Evolutionary conservation across 2,113 vertebrate genomes (phyloP).

Genomic region (Okapia johnstoni): DNA sequence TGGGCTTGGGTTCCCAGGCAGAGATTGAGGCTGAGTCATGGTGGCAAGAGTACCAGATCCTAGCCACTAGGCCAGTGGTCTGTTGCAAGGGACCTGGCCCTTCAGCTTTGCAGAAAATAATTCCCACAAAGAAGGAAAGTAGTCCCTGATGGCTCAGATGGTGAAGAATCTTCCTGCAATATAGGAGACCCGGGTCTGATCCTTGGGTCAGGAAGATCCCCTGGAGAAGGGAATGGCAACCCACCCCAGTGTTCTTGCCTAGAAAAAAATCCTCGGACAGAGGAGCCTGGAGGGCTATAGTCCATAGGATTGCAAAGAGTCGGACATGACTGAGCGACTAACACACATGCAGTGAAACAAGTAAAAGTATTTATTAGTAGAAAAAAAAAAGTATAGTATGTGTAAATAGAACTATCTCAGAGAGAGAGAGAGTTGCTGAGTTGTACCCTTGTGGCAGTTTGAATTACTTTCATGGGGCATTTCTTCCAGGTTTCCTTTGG

Average conservation of each 20-base stretch:
- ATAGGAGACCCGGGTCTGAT: rapidly evolving
- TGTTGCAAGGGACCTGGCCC: not conserved
- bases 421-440: not conserved
- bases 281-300: not conserved
- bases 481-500: not conserved
- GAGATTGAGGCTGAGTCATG: not conserved
- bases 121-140: not conserved
- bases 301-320: not conserved
- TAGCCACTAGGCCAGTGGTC: not conserved
- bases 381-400: not conserved
- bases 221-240: not conserved
- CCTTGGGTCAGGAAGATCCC: not conserved
- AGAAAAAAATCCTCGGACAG: not conserved
- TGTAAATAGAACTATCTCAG: not conserved
- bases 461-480: not conserved
- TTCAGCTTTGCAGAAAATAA: not conserved
- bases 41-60: not conserved
- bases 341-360: not conserved
- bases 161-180: not conserved
- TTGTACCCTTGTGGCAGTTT: not conserved
- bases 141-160: not conserved
- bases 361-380: not conserved
- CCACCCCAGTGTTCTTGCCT: not conserved
- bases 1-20: not conserved
- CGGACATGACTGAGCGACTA: not conserved